These are phyloP conservation scores for Heliothis subflexa DNA, from an alignment of 1,140 invertebrate genomes.

Conservation along the genomic window DNA sequence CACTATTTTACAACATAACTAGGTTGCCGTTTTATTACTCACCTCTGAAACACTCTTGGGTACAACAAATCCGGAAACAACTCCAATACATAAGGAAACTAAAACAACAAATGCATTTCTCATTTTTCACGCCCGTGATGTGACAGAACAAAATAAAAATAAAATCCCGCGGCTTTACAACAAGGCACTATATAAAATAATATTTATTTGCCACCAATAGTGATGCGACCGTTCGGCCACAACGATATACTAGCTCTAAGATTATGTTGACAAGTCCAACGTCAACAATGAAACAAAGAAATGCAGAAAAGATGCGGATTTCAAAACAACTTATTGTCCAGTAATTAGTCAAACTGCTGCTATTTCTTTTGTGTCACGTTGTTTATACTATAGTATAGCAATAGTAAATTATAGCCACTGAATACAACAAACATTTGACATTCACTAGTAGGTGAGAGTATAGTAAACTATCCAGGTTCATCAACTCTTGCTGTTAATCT, in stretches of 20 bases:
- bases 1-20: slow-evolving; percentile 36
- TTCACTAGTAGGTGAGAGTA: background rate
- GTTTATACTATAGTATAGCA: background rate
- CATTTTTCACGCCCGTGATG: slow-evolving; percentile 62
- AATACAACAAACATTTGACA: background rate
- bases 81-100: slow-evolving; percentile 67
- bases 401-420: background rate
- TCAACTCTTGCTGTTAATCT: no score
- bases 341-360: slow-evolving; percentile 14
- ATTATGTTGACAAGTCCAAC: background rate
- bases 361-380: background rate
- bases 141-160: slow-evolving; percentile 58
- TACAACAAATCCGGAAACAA: slow-evolving; percentile 67
- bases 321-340: slow-evolving; percentile 17
- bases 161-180: slow-evolving; percentile 22
- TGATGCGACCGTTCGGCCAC: background rate
- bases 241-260: background rate
- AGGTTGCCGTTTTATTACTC: slow-evolving; percentile 56
- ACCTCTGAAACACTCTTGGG: slow-evolving; percentile 64
- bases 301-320: slow-evolving; percentile 4
- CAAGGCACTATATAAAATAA: background rate
- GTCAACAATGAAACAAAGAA: slow-evolving; percentile 14
- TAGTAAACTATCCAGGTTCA: background rate
- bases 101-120: slow-evolving; percentile 67
- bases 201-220: background rate